Conservation (phyloP, 2,797 vertebrate species). For the Eupleurogrammus muticus region DNA sequence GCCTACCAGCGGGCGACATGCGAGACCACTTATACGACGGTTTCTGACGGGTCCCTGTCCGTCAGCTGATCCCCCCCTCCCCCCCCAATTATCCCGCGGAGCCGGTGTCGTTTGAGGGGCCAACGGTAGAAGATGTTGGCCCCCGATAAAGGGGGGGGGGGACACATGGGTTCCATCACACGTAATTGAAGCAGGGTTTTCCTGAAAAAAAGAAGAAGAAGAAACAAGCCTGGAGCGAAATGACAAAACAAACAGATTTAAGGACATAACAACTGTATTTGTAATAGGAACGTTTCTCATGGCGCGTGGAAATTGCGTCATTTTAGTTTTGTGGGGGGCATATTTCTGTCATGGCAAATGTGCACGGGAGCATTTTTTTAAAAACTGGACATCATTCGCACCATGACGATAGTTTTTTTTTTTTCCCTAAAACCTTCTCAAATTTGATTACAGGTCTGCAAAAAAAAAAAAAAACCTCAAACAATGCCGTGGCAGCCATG, state of each 20-base stretch:
- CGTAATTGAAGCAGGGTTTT: slow-evolving; percentile 83
- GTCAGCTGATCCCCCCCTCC: slow-evolving; percentile 76
- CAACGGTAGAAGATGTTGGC: slow-evolving; percentile 78
- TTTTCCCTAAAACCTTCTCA: slow-evolving; percentile 77
- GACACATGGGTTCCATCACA: slow-evolving; percentile 83
- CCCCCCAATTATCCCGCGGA: slow-evolving; percentile 75
- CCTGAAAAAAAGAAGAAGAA: no score
- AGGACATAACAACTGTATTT: slow-evolving; percentile 79
- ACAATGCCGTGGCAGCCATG: slow-evolving; percentile 81
- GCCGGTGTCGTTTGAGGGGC: slow-evolving; percentile 76
- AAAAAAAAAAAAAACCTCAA: slow-evolving; percentile 86
- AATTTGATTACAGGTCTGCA: slow-evolving; percentile 84
- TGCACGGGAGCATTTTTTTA: slow-evolving; percentile 36
- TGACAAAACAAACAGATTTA: slow-evolving; percentile 82
- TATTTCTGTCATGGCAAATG: slow-evolving; percentile 43
- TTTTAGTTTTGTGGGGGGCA: slow-evolving; percentile 31
- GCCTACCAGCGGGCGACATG: slow-evolving; percentile 54
- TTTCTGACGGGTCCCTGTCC: slow-evolving; percentile 60
- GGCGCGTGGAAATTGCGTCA: slow-evolving; percentile 60
- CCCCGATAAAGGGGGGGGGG: slow-evolving; percentile 74
- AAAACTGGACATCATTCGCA: slow-evolving; percentile 76
- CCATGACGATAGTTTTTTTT: slow-evolving; percentile 75
- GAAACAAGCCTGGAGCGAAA: slow-evolving; percentile 75
- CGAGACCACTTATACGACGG: slow-evolving; percentile 74
- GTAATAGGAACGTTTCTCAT: slow-evolving; percentile 70